phyloP scores from a whole-genome alignment of 1,140 invertebrate genomes.

The Acyrthosiphon pisum region DNA sequence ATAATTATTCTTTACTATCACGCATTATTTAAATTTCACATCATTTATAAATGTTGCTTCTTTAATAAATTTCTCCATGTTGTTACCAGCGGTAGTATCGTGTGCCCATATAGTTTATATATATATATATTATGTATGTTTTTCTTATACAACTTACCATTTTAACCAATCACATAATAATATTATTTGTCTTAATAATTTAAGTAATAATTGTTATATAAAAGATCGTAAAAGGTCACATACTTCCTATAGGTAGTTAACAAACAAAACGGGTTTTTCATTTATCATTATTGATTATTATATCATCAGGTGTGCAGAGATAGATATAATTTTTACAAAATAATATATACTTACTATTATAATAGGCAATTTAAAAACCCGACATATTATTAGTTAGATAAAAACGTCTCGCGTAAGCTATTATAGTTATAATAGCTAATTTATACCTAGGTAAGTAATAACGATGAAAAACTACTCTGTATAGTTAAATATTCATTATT shows the following conservation, averaged over 20 bases:
- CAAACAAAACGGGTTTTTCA: neutral
- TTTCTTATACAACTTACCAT: too few species aligned
- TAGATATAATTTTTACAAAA: too few species aligned
- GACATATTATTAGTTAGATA: neutral
- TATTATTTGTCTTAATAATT: too few species aligned
- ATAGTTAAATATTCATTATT: neutral
- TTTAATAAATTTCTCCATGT: neutral
- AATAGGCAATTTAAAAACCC: neutral
- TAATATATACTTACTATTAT: too few species aligned
- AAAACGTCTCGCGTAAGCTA: neutral
- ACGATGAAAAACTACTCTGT: neutral
- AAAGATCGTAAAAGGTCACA: neutral
- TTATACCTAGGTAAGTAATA: neutral
- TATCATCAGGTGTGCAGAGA: neutral
- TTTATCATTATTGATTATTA: neutral
- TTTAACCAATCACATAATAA: too few species aligned
- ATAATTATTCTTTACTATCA: too few species aligned
- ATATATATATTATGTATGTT: neutral
- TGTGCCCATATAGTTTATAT: neutral
- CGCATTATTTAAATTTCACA: neutral
- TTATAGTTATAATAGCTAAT: too few species aligned
- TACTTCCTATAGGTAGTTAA: too few species aligned
- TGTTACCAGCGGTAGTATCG: too few species aligned
- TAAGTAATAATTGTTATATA: neutral
- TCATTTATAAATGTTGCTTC: neutral